Base-by-base conservation (phyloP, 2,888 invertebrate species). In the Sylvicola fuscatus region DNA sequence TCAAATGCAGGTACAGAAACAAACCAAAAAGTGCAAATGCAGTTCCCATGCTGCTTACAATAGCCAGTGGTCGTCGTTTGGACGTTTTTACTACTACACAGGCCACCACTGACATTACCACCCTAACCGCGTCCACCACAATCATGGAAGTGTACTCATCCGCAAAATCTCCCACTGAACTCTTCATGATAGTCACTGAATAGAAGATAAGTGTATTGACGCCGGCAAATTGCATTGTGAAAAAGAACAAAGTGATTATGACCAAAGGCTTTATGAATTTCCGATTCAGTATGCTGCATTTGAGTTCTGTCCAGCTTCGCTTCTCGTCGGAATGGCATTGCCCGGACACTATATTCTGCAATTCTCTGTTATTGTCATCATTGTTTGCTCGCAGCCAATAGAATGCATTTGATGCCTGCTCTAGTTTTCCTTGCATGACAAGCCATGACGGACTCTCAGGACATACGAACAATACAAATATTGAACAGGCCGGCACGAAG, bases 391-490 rank as follows among this genome's bases (percentile, higher is more conserved):
- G 54, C 17, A 68, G 50, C 68, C 68, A 69, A 17, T 54, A 51
- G 43, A 66, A 73, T 0, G 68, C 51, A 35, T 61, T 54, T 2
- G 61, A 52, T 0, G 72, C 72, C 35, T 66, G 61, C 30, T 62
- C 60, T 0, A 58, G 47, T 37, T 59, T 54, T 5, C 65, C 65
- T 42, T 64, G 65, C 3, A 64, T 59, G 1, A 68, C 61, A 13
- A 74, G 50, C 71, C 72, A 75, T 1, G 61, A 57, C 0, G 74
- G 74, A 38, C 71, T 72, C 49, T 75, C 74, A 1, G 70, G 70
- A 21, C 21, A 21, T 2, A 65, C 56, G 14, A 65, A 45, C 13
- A 56, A 49, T 17, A 70, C 49, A 7, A 68, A 44, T 3, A 64
- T 37, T n/a, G 64, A 60, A 3, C 67, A 14, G 3, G 68, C 48